Percentiles rank a stretch among this genome's conserved stretches.
Evolutionary conservation across 2,113 vertebrate genomes (phyloP).

Genomic region (Neotoma lepida): DNA sequence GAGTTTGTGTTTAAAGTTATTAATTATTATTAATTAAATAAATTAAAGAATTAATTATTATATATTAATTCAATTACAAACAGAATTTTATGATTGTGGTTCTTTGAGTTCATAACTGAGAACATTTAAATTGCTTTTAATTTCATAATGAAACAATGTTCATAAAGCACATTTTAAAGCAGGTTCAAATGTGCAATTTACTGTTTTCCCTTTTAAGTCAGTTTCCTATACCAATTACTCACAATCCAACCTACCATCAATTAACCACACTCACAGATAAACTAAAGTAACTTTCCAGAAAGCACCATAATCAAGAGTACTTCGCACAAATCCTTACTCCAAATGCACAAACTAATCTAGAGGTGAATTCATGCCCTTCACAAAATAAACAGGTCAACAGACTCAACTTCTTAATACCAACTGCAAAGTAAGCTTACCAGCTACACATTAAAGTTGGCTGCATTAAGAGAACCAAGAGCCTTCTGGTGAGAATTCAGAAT

Average conservation of each 20-base stretch:
- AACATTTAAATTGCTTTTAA: constrained; percentile 54
- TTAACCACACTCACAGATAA: constrained; percentile 21
- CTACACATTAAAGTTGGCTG: background rate
- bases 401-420: constrained; percentile 29
- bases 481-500: constrained; percentile 22
- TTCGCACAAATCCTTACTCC: background rate
- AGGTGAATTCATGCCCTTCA: constrained; percentile 16
- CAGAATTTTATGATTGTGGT: constrained; percentile 25
- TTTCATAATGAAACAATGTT: constrained; percentile 58
- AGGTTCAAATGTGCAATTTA: constrained; percentile 31
- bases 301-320: background rate
- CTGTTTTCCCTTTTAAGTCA: constrained; percentile 33
- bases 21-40: too few species aligned
- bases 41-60: background rate
- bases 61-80: background rate
- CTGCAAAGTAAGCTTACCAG: background rate
- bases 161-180: constrained; percentile 12
- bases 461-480: constrained; percentile 31
- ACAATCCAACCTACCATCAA: background rate
- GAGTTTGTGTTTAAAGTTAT: constrained; percentile 56
- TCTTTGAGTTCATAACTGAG: constrained; percentile 50
- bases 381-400: background rate
- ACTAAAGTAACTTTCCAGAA: constrained; percentile 7
- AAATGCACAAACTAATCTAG: constrained; percentile 43
- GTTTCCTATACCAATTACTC: background rate